Percentiles rank a stretch among this genome's conserved stretches.
These are phyloP conservation scores for Pseudochirops corinnae DNA, from an alignment of 2,797 vertebrate genomes.

Conservation along the genomic window DNA sequence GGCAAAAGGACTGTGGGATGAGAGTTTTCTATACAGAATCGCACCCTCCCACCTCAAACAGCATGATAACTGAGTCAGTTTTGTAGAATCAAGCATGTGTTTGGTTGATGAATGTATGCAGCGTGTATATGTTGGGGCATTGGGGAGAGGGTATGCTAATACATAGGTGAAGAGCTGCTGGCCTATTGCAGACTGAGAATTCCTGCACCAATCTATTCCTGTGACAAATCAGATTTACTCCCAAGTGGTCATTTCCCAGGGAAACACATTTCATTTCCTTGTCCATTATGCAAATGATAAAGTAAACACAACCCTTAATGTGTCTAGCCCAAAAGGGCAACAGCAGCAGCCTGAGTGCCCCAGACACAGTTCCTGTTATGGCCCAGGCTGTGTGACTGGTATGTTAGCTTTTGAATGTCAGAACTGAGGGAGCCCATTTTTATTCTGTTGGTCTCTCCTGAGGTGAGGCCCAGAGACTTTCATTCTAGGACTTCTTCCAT, in stretches of 20 bases:
- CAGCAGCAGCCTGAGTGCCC: neutral
- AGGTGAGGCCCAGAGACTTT: accelerated
- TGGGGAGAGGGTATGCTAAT: neutral
- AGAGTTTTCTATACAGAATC: neutral
- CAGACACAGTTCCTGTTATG: constrained; percentile 12
- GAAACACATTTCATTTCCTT: constrained; percentile 14
- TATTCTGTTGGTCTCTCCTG: too few relatives aligned
- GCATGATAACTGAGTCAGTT: neutral
- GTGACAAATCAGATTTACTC: constrained; percentile 23
- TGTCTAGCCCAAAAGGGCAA: neutral
- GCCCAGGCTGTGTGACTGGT: accelerated
- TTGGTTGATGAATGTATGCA: neutral
- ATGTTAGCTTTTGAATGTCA: neutral
- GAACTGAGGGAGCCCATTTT: neutral
- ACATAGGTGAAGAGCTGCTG: accelerated
- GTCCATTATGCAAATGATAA: neutral
- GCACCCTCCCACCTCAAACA: neutral
- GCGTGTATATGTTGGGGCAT: neutral
- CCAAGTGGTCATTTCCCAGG: neutral
- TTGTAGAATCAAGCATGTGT: neutral
- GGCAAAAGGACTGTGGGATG: accelerated
- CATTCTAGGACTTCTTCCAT: neutral
- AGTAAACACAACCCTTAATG: neutral
- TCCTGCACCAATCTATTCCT: neutral
- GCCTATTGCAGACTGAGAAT: neutral